Percentiles rank a stretch among this genome's conserved stretches.
Conservation (phyloP, 2,888 invertebrate genomes). For the Scaptomyza caliginosa region DNA sequence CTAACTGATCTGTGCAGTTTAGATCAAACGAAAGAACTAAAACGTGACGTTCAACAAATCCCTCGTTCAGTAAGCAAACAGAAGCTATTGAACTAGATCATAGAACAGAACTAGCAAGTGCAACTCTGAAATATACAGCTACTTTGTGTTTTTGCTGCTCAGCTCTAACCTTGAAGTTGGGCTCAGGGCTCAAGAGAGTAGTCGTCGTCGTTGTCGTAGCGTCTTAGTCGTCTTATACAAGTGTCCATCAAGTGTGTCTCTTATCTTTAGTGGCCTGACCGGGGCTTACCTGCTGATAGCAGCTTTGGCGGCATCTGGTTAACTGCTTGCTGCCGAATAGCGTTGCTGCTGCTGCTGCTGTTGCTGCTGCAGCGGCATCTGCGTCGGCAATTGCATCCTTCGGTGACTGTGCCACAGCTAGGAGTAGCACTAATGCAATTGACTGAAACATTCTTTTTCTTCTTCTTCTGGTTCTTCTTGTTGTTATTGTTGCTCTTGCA, state of each 20-base stretch:
- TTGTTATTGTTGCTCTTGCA: slow-evolving; percentile 19
- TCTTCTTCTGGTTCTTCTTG: slow-evolving; percentile 12
- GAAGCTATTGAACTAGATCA: neutral
- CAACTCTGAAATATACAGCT: neutral
- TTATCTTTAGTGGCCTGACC: slow-evolving; percentile 45
- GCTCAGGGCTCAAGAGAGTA: slow-evolving; percentile 10
- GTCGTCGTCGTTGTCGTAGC: slow-evolving; percentile 17
- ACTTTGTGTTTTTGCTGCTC: neutral
- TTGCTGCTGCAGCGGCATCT: slow-evolving; percentile 30
- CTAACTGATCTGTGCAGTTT: too few relatives aligned
- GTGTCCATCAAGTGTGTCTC: slow-evolving; percentile 66
- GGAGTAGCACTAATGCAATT: slow-evolving; percentile 50
- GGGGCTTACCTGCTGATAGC: slow-evolving; percentile 83
- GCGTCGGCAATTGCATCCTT: slow-evolving; percentile 29
- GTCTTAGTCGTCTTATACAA: slow-evolving; percentile 54
- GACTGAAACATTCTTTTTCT: slow-evolving; percentile 59
- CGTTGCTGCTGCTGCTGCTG: slow-evolving; percentile 29
- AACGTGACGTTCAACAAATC: too few relatives aligned
- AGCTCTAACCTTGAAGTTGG: slow-evolving; percentile 31
- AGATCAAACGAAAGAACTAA: neutral
- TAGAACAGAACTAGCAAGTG: neutral
- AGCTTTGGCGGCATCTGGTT: slow-evolving; percentile 83
- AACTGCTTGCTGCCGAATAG: slow-evolving; percentile 80
- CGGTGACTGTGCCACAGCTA: slow-evolving; percentile 29
- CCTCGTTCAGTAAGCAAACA: slow-evolving; percentile 1